Evolutionary conservation across 1,140 invertebrate species (phyloP).

Genomic region (Drosophila triauraria): DNA sequence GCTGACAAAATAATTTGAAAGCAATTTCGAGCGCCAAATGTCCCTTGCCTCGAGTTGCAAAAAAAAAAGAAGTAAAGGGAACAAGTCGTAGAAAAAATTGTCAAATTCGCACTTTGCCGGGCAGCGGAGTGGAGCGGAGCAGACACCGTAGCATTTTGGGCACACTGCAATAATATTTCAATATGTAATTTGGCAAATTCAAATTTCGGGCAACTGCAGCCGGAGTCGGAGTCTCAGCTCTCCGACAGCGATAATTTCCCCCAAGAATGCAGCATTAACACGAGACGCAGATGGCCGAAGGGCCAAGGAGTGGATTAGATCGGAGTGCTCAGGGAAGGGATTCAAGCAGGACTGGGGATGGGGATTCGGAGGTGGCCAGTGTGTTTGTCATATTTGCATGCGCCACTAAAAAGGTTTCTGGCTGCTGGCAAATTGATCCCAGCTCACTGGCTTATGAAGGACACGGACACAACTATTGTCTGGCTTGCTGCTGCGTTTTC

Average conservation of each 20-base stretch:
- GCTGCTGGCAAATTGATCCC: conserved; percentile 82
- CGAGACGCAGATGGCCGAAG: conserved; percentile 73
- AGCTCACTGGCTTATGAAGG: conserved; percentile 80
- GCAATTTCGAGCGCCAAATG: conserved; percentile 73
- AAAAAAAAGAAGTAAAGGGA: conserved; percentile 21
- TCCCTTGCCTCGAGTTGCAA: conserved; percentile 41
- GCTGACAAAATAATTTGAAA: conserved; percentile 83
- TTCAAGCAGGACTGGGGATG: neutral
- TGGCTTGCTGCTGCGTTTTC: conserved; percentile 20
- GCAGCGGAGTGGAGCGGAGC: neutral
- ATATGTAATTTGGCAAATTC: conserved; percentile 82
- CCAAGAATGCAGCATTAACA: conserved; percentile 79
- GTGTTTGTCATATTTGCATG: conserved; percentile 83
- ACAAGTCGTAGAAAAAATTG: conserved; percentile 48
- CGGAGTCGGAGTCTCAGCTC: conserved; percentile 17
- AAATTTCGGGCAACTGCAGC: conserved; percentile 64
- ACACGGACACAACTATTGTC: conserved; percentile 55
- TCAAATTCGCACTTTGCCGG: conserved; percentile 78
- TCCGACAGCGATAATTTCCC: conserved; percentile 79
- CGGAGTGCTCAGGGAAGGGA: conserved; percentile 44
- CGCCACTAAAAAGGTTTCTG: conserved; percentile 79
- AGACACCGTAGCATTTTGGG: conserved; percentile 61
- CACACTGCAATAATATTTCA: conserved; percentile 82
- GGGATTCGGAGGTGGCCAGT: conserved; percentile 26
- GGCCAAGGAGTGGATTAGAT: conserved; percentile 51